A percentile compares a stretch with the other conserved stretches of the same genome.
These are phyloP conservation scores for Brachionus sp. DNA, from an alignment of 1,140 invertebrate genomes.

Conservation along the genomic window DNA sequence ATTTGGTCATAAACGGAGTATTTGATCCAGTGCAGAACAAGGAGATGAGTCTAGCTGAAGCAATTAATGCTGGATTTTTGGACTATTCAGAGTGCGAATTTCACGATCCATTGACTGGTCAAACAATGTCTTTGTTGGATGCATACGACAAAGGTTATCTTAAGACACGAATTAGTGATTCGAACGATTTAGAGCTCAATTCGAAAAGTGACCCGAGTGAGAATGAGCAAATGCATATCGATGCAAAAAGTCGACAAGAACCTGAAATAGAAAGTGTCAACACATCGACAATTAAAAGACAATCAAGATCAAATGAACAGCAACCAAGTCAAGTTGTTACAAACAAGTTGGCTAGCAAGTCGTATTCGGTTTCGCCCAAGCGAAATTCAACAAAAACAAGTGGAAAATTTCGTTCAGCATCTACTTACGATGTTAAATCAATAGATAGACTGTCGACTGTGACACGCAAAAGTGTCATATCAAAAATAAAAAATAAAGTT, in stretches of 20 bases:
- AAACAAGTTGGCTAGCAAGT: background rate
- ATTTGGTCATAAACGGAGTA: conserved; percentile 38
- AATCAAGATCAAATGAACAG: background rate
- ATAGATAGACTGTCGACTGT: background rate
- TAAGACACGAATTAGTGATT: background rate
- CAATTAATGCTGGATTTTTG: conserved; percentile 53
- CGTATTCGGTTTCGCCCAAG: background rate
- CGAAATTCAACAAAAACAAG: background rate
- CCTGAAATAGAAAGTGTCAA: background rate
- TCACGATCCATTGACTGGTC: conserved; percentile 56
- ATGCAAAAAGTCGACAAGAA: background rate
- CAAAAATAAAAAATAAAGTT: background rate
- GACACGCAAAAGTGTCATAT: background rate
- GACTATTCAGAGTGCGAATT: conserved; percentile 49
- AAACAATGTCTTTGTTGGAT: conserved; percentile 23
- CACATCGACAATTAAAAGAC: background rate
- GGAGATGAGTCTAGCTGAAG: conserved; percentile 54
- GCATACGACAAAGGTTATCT: conserved; percentile 45
- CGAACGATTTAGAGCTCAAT: background rate
- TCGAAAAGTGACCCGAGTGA: background rate
- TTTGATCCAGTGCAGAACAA: conserved; percentile 53
- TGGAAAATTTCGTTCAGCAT: background rate
- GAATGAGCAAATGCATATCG: background rate
- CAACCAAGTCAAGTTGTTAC: background rate
- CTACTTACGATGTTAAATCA: background rate